Base-by-base conservation (phyloP, 1,140 invertebrate genomes). In the Calephelis virginiensis region DNA sequence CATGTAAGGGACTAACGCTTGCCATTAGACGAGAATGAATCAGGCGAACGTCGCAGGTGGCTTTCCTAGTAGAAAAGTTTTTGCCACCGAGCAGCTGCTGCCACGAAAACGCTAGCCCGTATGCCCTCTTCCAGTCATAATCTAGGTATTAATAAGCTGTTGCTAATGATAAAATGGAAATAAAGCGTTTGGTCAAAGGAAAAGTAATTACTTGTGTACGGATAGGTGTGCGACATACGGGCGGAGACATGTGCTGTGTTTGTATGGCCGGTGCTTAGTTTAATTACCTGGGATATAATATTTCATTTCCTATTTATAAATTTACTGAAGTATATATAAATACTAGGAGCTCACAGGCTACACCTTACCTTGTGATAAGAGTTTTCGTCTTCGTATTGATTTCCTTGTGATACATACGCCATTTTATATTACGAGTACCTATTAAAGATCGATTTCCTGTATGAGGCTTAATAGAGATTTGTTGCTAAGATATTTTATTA, bases 161-260 rank as follows among this genome's bases (percentile, higher is more conserved):
- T 77, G 82, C 83, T 90, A 90, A 90, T 86, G 86, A 87, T 81
- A 86, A 84, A 86, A 87, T 88, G 81, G 81, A 83, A 89, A 90
- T 88, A 75, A 74, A 80, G 76, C 80, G 85, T 86, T 89, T 86
- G 85, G 80, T 78, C 81, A 84, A 83, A 80, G 67, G 72, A 73
- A 76, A 78, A 73, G 76, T 79, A 86, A 83, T 84, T 85, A 85
- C 73, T 49, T 77, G 38, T 59, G 56, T 59, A 38, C 53, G 11
- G 53, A 43, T 43, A 43, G 70, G 63, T 69, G 71, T 75, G 80
- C 79, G 81, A 77, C 64, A 90, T 90, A 90, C 85, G 87, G 87
- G 87, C 70, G 65, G 53, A 72, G 66, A 77, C 84, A 88, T 80
- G 78, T 83, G 86, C 76, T 53, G 48, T 28, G 38, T 60, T 62